Conservation (phyloP, 2,888 invertebrate genomes). For the Gymnocheta viridis region DNA sequence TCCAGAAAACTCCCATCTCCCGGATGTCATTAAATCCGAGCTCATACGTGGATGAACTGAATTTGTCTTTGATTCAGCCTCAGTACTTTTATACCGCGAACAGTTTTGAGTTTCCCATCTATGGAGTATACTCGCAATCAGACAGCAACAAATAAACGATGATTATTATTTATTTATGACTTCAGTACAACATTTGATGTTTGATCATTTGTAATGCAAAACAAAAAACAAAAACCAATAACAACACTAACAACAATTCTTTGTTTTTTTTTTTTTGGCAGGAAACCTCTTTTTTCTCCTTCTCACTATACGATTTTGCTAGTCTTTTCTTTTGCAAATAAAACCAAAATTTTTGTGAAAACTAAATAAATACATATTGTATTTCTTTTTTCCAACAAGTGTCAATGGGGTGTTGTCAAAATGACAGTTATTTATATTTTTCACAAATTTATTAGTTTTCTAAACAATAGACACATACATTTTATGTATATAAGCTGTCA, state of each 20-base stretch:
- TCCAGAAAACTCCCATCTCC: no score
- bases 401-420: conserved; percentile 69
- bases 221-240: neutral
- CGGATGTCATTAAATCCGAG: no score
- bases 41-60: no score
- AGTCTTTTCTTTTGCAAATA: no score
- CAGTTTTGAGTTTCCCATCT: neutral
- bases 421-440: conserved; percentile 69
- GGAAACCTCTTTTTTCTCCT: conserved; percentile 29
- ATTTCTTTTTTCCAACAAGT: conserved; percentile 26
- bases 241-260: neutral
- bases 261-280: conserved; percentile 45
- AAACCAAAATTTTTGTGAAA: neutral
- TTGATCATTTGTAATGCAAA: conserved; percentile 68
- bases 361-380: neutral
- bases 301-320: neutral
- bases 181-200: conserved; percentile 62
- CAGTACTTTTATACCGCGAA: neutral
- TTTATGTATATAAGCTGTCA: conserved; percentile 63
- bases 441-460: conserved; percentile 66
- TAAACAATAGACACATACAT: conserved; percentile 68
- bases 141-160: conserved; percentile 53
- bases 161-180: conserved; percentile 68
- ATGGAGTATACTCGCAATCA: conserved; percentile 1
- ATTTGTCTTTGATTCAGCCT: no score